phyloP scores from a whole-genome alignment of 2,888 invertebrate species.

The Liopterus haemorrhoidalis region DNA sequence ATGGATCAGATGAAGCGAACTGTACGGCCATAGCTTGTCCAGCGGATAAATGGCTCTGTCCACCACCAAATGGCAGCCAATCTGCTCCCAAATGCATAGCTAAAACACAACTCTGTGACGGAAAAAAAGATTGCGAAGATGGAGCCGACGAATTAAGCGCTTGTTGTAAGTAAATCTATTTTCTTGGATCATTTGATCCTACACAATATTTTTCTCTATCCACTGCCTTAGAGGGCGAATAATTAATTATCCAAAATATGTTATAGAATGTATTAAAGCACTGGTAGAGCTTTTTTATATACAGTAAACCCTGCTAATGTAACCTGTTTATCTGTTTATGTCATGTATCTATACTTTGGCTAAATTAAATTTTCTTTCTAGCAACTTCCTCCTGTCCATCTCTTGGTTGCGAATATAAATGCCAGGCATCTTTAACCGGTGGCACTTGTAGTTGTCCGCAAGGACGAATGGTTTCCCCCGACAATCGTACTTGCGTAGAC shows the following conservation, averaged over 20 bases:
- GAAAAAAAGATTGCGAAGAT: constrained; percentile 85
- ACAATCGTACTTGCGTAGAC: constrained; percentile 84
- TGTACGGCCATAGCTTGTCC: constrained; percentile 84
- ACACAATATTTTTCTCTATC: too few relatives aligned
- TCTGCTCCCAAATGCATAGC: constrained; percentile 82
- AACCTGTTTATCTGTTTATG: too few relatives aligned
- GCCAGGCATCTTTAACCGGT: constrained; percentile 82
- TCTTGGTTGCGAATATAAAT: constrained; percentile 84
- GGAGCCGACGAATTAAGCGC: constrained; percentile 82
- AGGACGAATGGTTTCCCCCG: constrained; percentile 75
- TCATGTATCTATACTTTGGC: too few relatives aligned
- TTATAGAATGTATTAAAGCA: too few relatives aligned
- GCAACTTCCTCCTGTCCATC: constrained; percentile 77
- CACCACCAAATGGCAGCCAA: constrained; percentile 64
- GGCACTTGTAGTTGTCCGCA: constrained; percentile 85
- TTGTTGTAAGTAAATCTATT: constrained; percentile 66
- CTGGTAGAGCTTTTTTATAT: too few relatives aligned
- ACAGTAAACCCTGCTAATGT: too few relatives aligned
- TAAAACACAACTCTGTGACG: constrained; percentile 82
- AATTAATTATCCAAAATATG: too few relatives aligned
- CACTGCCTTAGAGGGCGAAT: too few relatives aligned
- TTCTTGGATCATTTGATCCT: too few relatives aligned
- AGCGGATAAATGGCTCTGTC: constrained; percentile 86
- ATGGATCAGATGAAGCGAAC: constrained; percentile 83
- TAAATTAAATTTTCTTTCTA: constrained; percentile 43